Base-by-base conservation (phyloP, 2,797 vertebrate genomes). In the Enteromius anoplus region DNA sequence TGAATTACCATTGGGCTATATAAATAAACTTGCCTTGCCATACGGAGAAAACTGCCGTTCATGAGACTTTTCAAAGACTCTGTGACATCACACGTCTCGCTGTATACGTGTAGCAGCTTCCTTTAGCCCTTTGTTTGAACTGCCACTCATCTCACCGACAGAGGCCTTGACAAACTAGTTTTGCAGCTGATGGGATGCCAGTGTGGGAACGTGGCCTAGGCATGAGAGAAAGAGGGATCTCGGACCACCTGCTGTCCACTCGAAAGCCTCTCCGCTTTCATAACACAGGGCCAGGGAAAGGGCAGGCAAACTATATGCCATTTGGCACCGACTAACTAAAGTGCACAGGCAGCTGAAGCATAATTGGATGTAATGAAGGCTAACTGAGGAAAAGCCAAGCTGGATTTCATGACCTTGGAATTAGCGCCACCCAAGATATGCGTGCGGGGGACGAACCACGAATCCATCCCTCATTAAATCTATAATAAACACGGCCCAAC, bases 331-430 rank as follows among this genome's bases (percentile, higher is more conserved):
- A 47, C 89, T 85, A 86, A 66, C 76, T 91, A 90, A 92, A 89
- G 82, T 23, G 80, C 66, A 92, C 89, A 85, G 92, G 92, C 94
- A 95, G 93, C 94, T 95, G 94, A 93, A 85, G 90, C 84, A 88
- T 95, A 95, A 95, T 94, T 93, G 93, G 91, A 88, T 92, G 90
- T 95, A 95, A 95, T 95, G 94, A 94, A 91, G 89, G 86, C 92
- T 94, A 95, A 95, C 93, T 92, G 93, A 93, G 92, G 93, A 94
- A 95, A 94, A 93, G n/a, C 89, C 85, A 91, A 92, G 94, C 90
- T 91, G 90, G 90, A 89, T 93, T 92, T 91, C 93, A 90, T 88
- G 91, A 91, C 92, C 92, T 93, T 93, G 92, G 92, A 88, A 93
- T 93, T 92, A 91, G 75, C 21, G 51, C 60, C 81, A 53, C 26